Conservation (phyloP, 1,140 invertebrate genomes). For the Nilaparvata lugens region DNA sequence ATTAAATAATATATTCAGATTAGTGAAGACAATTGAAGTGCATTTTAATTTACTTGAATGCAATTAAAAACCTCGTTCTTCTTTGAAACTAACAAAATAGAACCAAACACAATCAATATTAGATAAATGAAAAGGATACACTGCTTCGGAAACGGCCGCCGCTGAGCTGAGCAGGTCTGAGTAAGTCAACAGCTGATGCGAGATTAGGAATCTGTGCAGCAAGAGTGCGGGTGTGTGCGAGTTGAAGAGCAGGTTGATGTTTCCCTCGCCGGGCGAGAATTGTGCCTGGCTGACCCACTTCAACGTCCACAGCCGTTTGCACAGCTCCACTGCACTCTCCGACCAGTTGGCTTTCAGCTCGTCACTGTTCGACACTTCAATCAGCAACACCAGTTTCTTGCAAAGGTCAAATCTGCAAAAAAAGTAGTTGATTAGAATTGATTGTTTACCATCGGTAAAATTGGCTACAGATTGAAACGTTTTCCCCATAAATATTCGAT, state of each 20-base stretch:
- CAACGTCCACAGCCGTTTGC: background rate
- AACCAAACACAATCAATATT: no score
- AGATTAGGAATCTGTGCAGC: background rate
- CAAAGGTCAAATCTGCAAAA: background rate
- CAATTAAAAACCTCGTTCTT: no score
- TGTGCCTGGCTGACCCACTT: background rate
- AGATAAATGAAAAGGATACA: background rate
- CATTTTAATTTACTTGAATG: no score
- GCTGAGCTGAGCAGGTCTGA: background rate
- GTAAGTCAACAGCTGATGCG: background rate
- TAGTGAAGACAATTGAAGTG: no score
- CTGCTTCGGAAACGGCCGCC: background rate
- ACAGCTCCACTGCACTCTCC: background rate
- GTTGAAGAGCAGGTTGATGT: background rate
- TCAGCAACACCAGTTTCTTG: background rate
- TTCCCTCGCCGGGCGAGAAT: background rate
- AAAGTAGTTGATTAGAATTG: no score
- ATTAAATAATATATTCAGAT: no score
- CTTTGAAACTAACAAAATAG: no score
- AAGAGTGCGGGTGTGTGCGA: background rate
- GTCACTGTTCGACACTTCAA: background rate
- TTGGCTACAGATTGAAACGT: no score
- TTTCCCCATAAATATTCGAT: no score
- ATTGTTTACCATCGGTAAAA: no score
- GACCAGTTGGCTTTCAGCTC: background rate